Evolutionary conservation across 2,113 vertebrate species (phyloP), one percentile per base, ranked within the genome.

Genomic region (Periophthalmodon schlosseri): DNA sequence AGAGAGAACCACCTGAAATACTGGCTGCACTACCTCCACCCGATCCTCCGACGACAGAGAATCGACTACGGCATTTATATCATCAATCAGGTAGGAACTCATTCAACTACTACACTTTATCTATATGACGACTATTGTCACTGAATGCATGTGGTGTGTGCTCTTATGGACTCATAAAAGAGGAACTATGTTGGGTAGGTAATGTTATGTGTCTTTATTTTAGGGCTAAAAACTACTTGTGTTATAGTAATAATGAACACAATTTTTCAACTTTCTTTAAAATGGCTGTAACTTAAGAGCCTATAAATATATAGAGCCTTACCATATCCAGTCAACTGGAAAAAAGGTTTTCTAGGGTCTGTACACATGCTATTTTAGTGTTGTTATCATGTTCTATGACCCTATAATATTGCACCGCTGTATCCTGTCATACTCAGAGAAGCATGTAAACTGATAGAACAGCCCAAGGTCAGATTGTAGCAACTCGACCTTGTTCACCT

Each of bases 21-120:
- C 94, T 99, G 98, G 98, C 95, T 99, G 76, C 97, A 99, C 89
- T 99, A 99, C 78, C 91, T 99, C 82, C 98, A 99, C 88, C 98
- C 98, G 16, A 98, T 99, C 83, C 94, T 99, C 66, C 94, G 96
- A 67, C 94, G 98, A 20, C 97, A 99, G 94, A 97, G 93, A 91
- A 96, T 98, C 52, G 95, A 96, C 87, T 99, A 99, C 0, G 96
- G 97, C 72, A 95, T 99, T 93, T 99, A 96, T 72, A 97, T 99
- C 82, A 95, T 99, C 90, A 99, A 97, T 90, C 98, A 99, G 97
- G 98, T 99, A 81, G 60, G 91, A 36, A 0, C 34, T 18, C 33
- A 34, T 2, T 6, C 49, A 50, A 18, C 49, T 5, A 18, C 49
- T 14, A 13, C 47, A 49, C 47, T 52, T 52, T 52, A 52, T 20